phyloP scores from a whole-genome alignment of 2,113 vertebrate species.

The Oreamnos americanus region DNA sequence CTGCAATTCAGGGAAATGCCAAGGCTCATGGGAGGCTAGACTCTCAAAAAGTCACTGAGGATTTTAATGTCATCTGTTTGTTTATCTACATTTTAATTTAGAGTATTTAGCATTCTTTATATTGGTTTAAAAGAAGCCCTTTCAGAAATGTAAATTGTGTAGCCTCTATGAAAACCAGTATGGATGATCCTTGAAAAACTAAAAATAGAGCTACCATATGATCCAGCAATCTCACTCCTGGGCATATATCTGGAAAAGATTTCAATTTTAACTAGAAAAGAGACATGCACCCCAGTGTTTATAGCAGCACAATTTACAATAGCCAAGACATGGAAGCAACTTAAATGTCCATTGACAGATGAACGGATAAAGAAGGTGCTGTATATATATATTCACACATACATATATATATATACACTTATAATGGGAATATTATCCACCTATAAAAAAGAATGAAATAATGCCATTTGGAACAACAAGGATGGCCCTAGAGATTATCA shows the following conservation, averaged over 20 bases:
- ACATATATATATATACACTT: not conserved
- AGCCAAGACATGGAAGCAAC: not conserved
- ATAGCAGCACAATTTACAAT: not conserved
- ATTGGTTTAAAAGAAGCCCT: not conserved
- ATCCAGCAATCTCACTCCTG: not conserved
- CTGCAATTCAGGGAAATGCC: slow-evolving; percentile 65
- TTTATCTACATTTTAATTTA: slow-evolving; percentile 23
- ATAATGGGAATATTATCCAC: not conserved
- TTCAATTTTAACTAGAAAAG: not conserved
- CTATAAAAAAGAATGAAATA: not conserved
- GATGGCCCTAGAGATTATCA: not conserved
- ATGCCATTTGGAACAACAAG: not conserved
- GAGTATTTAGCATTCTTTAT: not conserved
- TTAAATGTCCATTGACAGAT: not conserved
- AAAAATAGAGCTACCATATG: not conserved
- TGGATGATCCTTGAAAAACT: not conserved
- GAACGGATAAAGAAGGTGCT: not conserved
- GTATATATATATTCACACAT: rapidly evolving
- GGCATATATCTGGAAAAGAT: not conserved
- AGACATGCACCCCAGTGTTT: not conserved
- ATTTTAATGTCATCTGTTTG: slow-evolving; percentile 69
- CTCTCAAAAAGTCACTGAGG: slow-evolving; percentile 67
- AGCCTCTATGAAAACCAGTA: not conserved
- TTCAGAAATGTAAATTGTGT: not conserved
- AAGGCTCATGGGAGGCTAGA: slow-evolving; percentile 58